Percentiles rank a stretch among this genome's conserved stretches.
Conservation (phyloP, 2,113 vertebrate species). For the Anas platyrhynchos region DNA sequence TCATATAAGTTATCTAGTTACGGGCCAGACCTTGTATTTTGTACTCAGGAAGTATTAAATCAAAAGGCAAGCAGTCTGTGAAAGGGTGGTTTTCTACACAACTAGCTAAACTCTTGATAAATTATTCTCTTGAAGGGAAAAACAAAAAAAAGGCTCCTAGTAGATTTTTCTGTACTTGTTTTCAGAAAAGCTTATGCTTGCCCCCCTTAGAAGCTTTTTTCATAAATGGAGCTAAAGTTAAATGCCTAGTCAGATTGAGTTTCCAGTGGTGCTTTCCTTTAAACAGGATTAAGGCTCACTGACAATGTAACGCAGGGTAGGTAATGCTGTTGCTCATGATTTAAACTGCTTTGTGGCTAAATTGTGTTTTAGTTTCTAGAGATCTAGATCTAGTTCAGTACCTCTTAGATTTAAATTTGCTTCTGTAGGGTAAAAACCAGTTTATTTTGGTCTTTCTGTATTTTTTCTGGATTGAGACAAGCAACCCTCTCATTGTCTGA, state of each 20-base stretch:
- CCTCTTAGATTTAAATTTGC: neutral
- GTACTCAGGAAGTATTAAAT: slow-evolving; percentile 40
- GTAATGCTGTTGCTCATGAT: neutral
- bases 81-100: slow-evolving; percentile 7
- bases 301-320: neutral
- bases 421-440: neutral
- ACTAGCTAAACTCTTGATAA: neutral
- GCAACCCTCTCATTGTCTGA: neutral
- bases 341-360: neutral
- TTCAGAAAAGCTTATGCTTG: neutral
- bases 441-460: neutral
- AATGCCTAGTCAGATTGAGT: neutral
- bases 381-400: neutral
- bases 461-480: neutral
- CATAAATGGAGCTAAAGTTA: neutral
- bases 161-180: neutral
- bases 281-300: neutral
- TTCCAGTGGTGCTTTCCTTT: slow-evolving; percentile 6
- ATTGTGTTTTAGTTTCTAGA: neutral
- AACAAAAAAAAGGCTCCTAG: neutral
- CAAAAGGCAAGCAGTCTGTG: slow-evolving; percentile 21
- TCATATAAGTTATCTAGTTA: slow-evolving; percentile 23
- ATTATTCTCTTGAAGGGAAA: neutral
- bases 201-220: neutral
- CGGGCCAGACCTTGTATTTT: neutral